phyloP scores from a whole-genome alignment of 2,113 vertebrate genomes.

The Brachypteracias leptosomus region DNA sequence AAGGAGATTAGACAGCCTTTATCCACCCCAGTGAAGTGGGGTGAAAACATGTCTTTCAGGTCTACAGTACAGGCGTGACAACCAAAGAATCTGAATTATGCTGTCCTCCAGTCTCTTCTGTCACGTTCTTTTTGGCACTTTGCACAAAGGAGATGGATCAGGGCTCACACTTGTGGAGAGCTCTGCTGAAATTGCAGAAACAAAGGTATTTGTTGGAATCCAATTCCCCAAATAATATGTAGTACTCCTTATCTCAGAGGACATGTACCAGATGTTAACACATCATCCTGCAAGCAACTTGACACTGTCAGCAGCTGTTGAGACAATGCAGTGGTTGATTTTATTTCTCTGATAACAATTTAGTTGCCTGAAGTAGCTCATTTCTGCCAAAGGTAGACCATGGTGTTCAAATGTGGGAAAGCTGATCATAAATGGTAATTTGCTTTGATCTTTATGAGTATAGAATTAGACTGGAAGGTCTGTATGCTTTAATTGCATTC shows the following conservation, averaged over 20 bases:
- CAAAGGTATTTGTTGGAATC: not conserved
- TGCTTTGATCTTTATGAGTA: not conserved
- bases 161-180: not conserved
- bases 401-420: not conserved
- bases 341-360: not conserved
- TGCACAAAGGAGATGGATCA: not conserved
- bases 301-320: not conserved
- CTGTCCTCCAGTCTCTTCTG: not conserved
- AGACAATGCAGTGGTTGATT: not conserved
- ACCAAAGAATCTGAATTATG: not conserved
- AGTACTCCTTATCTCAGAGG: not conserved
- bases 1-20: conserved; percentile 4
- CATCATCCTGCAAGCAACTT: not conserved
- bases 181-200: not conserved
- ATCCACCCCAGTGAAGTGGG: not conserved
- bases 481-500: not conserved
- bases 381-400: not conserved
- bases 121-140: not conserved
- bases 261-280: not conserved
- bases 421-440: not conserved
- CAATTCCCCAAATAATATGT: not conserved
- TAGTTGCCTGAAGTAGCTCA: not conserved
- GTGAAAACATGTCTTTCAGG: not conserved
- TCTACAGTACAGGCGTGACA: not conserved
- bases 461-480: not conserved